Base-by-base conservation (phyloP, 2,888 invertebrate genomes). In the Opisthograptis luteolata region DNA sequence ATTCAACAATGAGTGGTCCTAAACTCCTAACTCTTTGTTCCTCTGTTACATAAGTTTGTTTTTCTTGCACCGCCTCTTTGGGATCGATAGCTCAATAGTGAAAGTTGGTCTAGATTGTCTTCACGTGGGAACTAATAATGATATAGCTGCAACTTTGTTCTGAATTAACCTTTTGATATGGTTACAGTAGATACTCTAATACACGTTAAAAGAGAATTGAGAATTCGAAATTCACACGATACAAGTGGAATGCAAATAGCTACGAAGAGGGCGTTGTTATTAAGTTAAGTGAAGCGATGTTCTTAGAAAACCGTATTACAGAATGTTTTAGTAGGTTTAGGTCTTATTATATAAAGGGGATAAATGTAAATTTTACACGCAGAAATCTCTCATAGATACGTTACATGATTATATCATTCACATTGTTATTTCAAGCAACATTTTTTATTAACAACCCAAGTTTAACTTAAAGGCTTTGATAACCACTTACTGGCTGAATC, bases 81-180 rank as follows among this genome's bases (percentile, higher is more conserved):
- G 54, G 58, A 65, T 45, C 50, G 42, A 42, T 48, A 34, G 44
- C 9, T 65, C 56, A 58, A 58, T 53, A 57, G 64, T 58, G 64
- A 68, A 66, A 67, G 67, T 62, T 39, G 20, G 39, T 35, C 44
- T 60, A 58, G 44, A 55, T 59, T 58, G 50, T 55, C 30, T 50
- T 39, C 46, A 55, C 55, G 60, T 64, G 66, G 55, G 62, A 62
- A 60, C 22, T 55, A 25, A 36, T 42, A 42, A 42, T 56, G n/a
- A 40, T 45, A 36, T 14, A 51, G 45, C 31, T 20, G 17, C 48
- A 32, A 37, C 15, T 30, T 47, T 53, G 40, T 47, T 12, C 5
- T 15, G 14, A 43, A 47, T 49, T 41, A 27, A 32, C 45, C 17
- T 15, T 25, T 20, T 27, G 37, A 39, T 24, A 47, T 40, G 6